Conservation (phyloP, 2,888 invertebrate species). For the Cantharis flavilabris region DNA sequence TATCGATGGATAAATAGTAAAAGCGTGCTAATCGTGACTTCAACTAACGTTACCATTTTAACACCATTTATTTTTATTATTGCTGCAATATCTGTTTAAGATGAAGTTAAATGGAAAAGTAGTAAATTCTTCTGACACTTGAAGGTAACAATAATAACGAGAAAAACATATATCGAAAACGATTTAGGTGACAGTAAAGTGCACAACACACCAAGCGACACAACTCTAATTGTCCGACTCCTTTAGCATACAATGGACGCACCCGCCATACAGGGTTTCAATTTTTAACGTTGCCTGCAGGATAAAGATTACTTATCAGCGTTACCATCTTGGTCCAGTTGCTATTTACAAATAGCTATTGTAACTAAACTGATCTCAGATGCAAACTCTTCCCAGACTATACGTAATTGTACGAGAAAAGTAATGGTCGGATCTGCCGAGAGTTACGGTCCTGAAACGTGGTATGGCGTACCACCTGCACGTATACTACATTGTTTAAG, state of each 20-base stretch:
- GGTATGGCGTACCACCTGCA: slow-evolving; percentile 36
- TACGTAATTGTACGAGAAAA: slow-evolving; percentile 45
- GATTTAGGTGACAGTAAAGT: slow-evolving; percentile 33
- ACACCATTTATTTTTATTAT: neutral
- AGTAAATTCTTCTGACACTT: slow-evolving; percentile 12
- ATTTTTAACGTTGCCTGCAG: slow-evolving; percentile 53
- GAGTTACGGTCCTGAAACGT: slow-evolving; percentile 41
- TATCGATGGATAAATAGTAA: neutral
- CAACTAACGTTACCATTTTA: neutral
- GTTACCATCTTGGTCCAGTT: slow-evolving; percentile 49
- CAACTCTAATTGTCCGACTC: slow-evolving; percentile 49
- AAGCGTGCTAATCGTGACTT: neutral
- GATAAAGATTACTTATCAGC: slow-evolving; percentile 51
- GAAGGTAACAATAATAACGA: slow-evolving; percentile 27
- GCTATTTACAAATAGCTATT: slow-evolving; percentile 55
- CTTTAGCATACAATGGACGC: slow-evolving; percentile 53
- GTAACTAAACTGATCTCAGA: slow-evolving; percentile 42
- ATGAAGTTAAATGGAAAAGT: slow-evolving; percentile 11
- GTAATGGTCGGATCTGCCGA: slow-evolving; percentile 36
- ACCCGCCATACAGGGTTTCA: slow-evolving; percentile 49
- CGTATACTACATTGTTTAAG: slow-evolving; percentile 15
- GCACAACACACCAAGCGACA: slow-evolving; percentile 40
- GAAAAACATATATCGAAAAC: slow-evolving; percentile 34
- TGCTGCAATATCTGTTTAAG: neutral
- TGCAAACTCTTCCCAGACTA: slow-evolving; percentile 40